Conservation (phyloP, 2,888 invertebrate genomes). For the Scaeva pyrastri region DNA sequence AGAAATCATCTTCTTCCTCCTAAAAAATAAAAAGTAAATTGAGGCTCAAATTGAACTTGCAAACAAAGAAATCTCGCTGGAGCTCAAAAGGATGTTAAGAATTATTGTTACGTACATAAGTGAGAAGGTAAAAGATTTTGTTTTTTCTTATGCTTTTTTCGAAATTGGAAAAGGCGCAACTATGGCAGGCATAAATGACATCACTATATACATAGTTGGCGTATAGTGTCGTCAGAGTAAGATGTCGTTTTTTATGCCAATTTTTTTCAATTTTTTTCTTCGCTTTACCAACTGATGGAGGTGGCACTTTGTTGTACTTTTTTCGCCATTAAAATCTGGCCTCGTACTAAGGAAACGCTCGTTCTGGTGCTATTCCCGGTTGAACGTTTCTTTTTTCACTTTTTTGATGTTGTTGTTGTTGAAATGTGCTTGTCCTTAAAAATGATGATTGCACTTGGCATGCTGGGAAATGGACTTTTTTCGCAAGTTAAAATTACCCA, state of each 20-base stretch:
- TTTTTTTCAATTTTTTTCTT: constrained; percentile 8
- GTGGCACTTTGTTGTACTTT: constrained; percentile 27
- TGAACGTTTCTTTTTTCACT: constrained; percentile 26
- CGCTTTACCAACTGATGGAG: background rate
- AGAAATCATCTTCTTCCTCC: constrained; percentile 22
- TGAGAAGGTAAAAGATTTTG: constrained; percentile 27
- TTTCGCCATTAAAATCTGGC: constrained; percentile 41
- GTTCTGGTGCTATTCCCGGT: constrained; percentile 28
- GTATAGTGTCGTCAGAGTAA: background rate
- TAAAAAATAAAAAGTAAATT: constrained; percentile 1
- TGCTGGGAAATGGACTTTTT: constrained; percentile 24
- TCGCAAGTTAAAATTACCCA: constrained; percentile 7
- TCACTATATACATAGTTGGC: background rate
- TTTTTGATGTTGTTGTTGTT: no score
- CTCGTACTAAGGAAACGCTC: constrained; percentile 32
- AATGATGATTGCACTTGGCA: constrained; percentile 40
- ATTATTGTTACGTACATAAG: constrained; percentile 50
- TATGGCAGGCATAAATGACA: background rate
- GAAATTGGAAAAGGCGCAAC: constrained; percentile 4
- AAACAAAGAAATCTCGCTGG: constrained; percentile 47
- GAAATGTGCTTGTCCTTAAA: constrained; percentile 35
- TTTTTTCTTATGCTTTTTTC: no score
- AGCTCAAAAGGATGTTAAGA: constrained; percentile 30
- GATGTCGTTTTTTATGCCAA: constrained; percentile 35
- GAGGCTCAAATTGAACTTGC: constrained; percentile 61